Base-by-base conservation (phyloP, 2,113 vertebrate genomes). In the Etia nguti region DNA sequence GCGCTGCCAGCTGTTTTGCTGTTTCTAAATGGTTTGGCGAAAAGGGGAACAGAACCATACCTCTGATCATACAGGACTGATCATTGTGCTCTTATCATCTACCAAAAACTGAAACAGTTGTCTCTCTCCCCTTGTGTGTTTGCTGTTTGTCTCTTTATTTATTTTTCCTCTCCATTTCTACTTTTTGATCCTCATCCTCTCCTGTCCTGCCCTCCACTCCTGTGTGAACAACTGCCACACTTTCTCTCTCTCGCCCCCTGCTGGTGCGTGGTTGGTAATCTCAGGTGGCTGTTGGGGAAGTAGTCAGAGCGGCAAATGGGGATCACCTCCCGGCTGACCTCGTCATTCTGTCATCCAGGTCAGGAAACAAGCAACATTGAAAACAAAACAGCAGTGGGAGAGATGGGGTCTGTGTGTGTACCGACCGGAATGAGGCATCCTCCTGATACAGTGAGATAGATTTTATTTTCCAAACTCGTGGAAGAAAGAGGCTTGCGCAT, bases 261-360 rank as follows among this genome's bases (percentile, higher is more conserved):
- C 96, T 97, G 97, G 97, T 96, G 96, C 93, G 81, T 96, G 92
- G 96, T 97, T 97, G 96, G 79, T 97, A 93, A 96, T 87, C 90
- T 97, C 95, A 99, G 99, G 97, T 99, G 97, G 96, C 98, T 95
- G 97, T 99, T 96, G 99, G 99, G 96, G 99, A 99, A 96, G 98
- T 99, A 97, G 98, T 99, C 95, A 98, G 97, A 97, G 98, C 98
- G 94, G 96, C 98, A 97, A 98, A 99, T 95, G 98, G 98, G 97
- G 98, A 99, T 24, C 98, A 99, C 94, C 98, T 99, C 96, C 99
- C 99, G 93, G 98, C 99, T 93, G 99, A 99, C 96, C 97, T 99
- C 98, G 98, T 99, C 98, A 98, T 99, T 95, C 97, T 99, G 92
- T 99, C 99, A 2, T 98, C 99, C 96, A 99, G 99, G 99, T 99